Conservation (phyloP, 2,797 vertebrate species). For the Pyrocephalus nanus region DNA sequence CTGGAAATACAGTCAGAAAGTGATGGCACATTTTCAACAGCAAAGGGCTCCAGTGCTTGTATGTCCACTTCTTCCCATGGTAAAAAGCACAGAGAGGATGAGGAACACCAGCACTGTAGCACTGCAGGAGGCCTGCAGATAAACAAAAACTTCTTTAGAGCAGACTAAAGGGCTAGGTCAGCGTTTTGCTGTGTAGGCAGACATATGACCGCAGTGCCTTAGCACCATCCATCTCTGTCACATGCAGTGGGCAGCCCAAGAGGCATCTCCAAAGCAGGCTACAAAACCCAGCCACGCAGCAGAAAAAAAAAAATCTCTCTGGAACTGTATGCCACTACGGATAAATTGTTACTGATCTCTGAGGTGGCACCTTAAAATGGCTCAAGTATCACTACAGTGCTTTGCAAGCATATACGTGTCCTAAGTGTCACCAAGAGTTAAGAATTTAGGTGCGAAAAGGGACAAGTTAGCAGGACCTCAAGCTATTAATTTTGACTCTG, state of each 20-base stretch:
- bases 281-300: not conserved
- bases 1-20: not conserved
- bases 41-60: not conserved
- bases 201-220: rapidly evolving
- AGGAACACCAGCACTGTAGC: not conserved
- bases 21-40: not conserved
- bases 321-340: not conserved
- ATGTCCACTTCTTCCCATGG: not conserved
- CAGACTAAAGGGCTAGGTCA: not conserved
- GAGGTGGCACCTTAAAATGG: not conserved
- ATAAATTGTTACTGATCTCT: not conserved
- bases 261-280: not conserved
- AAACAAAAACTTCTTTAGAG: not conserved
- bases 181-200: not conserved
- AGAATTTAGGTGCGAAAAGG: not conserved
- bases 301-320: not conserved
- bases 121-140: not conserved
- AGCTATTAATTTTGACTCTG: not conserved
- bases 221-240: not conserved
- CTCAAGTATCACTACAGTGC: not conserved
- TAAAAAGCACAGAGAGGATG: not conserved
- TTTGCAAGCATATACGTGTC: not conserved
- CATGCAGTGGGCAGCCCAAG: not conserved
- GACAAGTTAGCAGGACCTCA: not conserved
- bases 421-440: not conserved